Evolutionary conservation across 2,797 vertebrate genomes (phyloP), one percentile per base, ranked within the genome.

Genomic region (Alcedo atthis): DNA sequence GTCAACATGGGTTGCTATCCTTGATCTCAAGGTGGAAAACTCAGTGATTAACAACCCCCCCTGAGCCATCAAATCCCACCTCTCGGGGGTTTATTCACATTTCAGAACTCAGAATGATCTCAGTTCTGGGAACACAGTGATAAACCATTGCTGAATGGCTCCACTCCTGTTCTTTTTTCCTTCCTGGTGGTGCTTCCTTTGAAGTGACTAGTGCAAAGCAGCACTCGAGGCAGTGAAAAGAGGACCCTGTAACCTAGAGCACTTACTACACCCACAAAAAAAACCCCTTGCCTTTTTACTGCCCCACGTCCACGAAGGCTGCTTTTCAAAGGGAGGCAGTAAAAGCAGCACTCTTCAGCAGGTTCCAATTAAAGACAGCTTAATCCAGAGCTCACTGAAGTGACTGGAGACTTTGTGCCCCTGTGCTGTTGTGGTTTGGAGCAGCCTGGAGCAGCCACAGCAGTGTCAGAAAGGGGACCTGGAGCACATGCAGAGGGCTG

Each of bases 301-400:
- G 26, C 21, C 49, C 73, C 71, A 81, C 69, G 85, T 64, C 61
- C 77, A 86, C 63, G 79, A 83, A 86, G 77, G 24, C 42, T 61
- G 59, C 28, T 67, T 89, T 92, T 91, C 59, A 86, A 84, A 89
- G 80, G 16, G 57, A 91, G 81, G 84, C 21, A 88, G 78, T 87
- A 92, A 92, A 94, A 91, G 83, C 30, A 70, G 45, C 85, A 80
- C 3, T 15, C 70, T 88, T 94, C 91, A 94, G 78, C 75, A 91
- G 91, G 91, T 85, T 90, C 89, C 81, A 91, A 58, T 94, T 91
- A 94, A 78, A 92, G 68, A 61, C 45, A 21, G n/a, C 26, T 77
- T 88, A 86, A 88, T 74, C 57, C 78, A 77, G 81, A 93, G 53
- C 1, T 2, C 77, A 73, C 15, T 89, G 63, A 87, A 91, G 51